Evolutionary conservation across 2,797 vertebrate species (phyloP).

Genomic region (Alcedo quadribrachys): DNA sequence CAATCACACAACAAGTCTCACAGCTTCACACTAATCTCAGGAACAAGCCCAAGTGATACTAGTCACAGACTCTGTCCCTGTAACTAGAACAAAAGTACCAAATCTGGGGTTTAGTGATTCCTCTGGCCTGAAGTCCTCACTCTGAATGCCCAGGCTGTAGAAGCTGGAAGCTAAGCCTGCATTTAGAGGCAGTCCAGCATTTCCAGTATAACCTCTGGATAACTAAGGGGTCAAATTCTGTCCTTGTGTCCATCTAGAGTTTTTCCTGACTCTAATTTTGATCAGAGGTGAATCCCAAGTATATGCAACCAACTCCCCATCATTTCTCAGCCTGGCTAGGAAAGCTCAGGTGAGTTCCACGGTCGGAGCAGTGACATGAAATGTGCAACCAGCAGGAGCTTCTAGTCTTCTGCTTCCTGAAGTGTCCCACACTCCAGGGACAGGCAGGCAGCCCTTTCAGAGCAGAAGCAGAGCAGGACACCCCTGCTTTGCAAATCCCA

Average conservation of each 20-base stretch:
- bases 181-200: background rate
- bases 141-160: background rate
- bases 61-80: background rate
- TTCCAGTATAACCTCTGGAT: background rate
- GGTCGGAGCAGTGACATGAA: background rate
- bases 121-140: background rate
- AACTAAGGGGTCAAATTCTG: background rate
- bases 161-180: background rate
- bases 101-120: background rate
- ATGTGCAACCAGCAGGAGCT: fast-evolving
- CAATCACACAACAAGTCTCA: background rate
- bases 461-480: too few relatives aligned
- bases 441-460: background rate
- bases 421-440: background rate
- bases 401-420: background rate
- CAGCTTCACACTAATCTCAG: background rate
- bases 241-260: background rate
- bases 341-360: background rate
- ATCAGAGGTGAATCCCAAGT: background rate
- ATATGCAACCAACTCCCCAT: background rate
- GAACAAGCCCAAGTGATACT: background rate
- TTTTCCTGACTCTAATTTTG: background rate
- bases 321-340: background rate
- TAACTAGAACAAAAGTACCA: background rate
- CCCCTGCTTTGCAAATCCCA: background rate